Conservation (phyloP, 2,888 invertebrate genomes). For the Graphium colonna region DNA sequence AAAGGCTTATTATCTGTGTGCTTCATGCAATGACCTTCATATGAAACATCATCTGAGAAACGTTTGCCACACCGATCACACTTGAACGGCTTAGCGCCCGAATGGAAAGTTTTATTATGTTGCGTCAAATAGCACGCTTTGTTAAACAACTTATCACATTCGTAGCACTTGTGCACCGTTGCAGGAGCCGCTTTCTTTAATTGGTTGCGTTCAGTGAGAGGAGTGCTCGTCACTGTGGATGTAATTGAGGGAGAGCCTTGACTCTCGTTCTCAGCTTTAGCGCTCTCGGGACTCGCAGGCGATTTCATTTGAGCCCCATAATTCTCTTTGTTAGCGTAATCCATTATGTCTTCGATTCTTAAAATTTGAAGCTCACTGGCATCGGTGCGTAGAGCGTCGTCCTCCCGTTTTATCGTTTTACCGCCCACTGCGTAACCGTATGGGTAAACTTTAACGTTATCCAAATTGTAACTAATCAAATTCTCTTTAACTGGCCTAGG, state of each 20-base stretch:
- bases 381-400: slow-evolving; percentile 49
- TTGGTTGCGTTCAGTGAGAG: slow-evolving; percentile 66
- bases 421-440: slow-evolving; percentile 63
- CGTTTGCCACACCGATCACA: slow-evolving; percentile 92
- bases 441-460: slow-evolving; percentile 57
- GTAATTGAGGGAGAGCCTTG: slow-evolving; percentile 55
- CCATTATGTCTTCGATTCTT: slow-evolving; percentile 73
- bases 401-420: slow-evolving; percentile 66
- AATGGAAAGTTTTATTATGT: slow-evolving; percentile 94
- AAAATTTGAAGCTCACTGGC: slow-evolving; percentile 62
- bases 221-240: slow-evolving; percentile 65
- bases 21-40: slow-evolving; percentile 86
- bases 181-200: slow-evolving; percentile 52
- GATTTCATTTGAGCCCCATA: slow-evolving; percentile 72
- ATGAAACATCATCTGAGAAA: slow-evolving; percentile 85
- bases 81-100: slow-evolving; percentile 91
- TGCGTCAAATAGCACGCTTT: slow-evolving; percentile 93
- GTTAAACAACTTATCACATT: slow-evolving; percentile 91
- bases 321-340: slow-evolving; percentile 76
- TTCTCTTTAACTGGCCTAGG: slow-evolving; percentile 58
- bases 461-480: slow-evolving; percentile 56
- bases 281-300: slow-evolving; percentile 71
- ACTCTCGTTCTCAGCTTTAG: slow-evolving; percentile 63
- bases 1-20: slow-evolving; percentile 91
- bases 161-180: slow-evolving; percentile 84